Evolutionary conservation across 2,113 vertebrate genomes (phyloP).

Genomic region (Ibidorhyncha struthersii): DNA sequence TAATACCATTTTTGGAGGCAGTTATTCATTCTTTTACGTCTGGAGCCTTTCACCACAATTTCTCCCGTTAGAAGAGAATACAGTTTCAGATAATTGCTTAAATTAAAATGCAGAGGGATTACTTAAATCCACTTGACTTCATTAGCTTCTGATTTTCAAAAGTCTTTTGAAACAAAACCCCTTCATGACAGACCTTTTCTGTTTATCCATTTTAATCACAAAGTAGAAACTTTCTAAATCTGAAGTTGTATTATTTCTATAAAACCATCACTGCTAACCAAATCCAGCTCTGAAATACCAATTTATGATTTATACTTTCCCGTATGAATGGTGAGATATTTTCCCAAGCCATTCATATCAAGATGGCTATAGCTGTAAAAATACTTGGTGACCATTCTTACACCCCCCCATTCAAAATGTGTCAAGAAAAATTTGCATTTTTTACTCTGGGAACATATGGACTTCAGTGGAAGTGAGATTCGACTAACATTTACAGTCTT

Average conservation of each 20-base stretch:
- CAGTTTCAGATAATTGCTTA: constrained; percentile 39
- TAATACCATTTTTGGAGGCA: not conserved
- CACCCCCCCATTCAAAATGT: not conserved
- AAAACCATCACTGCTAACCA: not conserved
- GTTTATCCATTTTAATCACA: constrained; percentile 8
- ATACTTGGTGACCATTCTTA: not conserved
- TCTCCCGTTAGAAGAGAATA: not conserved
- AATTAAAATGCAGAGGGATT: constrained; percentile 56
- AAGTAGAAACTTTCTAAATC: not conserved
- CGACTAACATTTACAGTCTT: not conserved
- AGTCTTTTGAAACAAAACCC: constrained; percentile 19
- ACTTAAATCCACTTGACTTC: constrained; percentile 57
- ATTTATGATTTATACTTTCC: not conserved
- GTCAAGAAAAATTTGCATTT: not conserved
- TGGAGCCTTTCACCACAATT: constrained; percentile 13
- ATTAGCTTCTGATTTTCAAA: constrained; percentile 30
- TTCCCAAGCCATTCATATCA: not conserved
- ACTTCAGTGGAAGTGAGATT: not conserved
- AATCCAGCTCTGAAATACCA: not conserved
- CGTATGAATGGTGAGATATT: not conserved
- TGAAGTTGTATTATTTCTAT: not conserved
- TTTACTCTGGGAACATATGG: not conserved
- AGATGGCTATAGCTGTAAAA: not conserved
- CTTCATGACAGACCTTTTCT: not conserved
- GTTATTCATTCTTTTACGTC: not conserved